A percentile compares a stretch with the other conserved stretches of the same genome.
Conservation (phyloP, 2,797 vertebrate species). For the Tapera naevia region DNA sequence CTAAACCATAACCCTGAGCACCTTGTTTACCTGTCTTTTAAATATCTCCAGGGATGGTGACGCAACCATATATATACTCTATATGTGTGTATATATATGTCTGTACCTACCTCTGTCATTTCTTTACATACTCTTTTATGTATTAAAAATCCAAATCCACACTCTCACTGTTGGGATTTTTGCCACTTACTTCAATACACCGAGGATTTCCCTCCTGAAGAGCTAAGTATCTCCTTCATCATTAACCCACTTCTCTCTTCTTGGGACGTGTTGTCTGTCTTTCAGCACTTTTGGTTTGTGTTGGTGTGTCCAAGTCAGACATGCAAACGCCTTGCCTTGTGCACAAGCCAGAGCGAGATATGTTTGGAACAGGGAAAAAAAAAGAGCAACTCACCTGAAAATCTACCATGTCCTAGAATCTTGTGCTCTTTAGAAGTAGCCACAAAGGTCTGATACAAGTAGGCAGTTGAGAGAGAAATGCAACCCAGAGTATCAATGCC, state of each 20-base stretch:
- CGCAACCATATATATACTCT: too few species aligned
- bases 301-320: not conserved
- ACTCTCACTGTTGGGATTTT: not conserved
- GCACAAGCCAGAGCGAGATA: fast-evolving
- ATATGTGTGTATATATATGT: not conserved
- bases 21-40: too few species aligned
- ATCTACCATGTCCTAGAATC: not conserved
- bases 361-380: not conserved
- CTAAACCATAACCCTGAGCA: too few species aligned
- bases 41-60: too few species aligned
- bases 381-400: not conserved
- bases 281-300: too few species aligned
- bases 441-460: not conserved
- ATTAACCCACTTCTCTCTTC: not conserved
- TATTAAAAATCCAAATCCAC: not conserved
- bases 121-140: not conserved
- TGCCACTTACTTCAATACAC: not conserved
- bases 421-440: not conserved
- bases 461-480: not conserved
- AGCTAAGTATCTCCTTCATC: not conserved
- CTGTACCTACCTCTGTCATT: not conserved
- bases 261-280: not conserved
- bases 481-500: not conserved
- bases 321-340: not conserved
- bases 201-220: not conserved